These are phyloP conservation scores for Capromys pilorides DNA, from an alignment of 2,797 vertebrate genomes.

Conservation along the genomic window DNA sequence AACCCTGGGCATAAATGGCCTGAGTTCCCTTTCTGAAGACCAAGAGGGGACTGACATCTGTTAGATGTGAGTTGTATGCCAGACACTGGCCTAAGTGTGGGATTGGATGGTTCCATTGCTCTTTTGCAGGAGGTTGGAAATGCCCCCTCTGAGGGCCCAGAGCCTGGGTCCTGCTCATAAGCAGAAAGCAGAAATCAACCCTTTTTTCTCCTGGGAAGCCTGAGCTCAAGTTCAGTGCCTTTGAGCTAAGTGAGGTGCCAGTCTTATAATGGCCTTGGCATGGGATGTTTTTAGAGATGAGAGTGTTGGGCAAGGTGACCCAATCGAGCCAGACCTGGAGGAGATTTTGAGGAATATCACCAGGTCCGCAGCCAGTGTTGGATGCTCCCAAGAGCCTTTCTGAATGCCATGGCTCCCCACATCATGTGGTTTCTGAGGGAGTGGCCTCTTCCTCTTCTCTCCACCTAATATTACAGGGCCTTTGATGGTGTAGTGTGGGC, in stretches of 20 bases:
- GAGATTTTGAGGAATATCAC: not conserved
- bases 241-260: not conserved
- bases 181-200: not conserved
- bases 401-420: not conserved
- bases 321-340: not conserved
- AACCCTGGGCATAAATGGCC: not conserved
- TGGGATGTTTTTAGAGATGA: not conserved
- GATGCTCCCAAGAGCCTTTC: not conserved
- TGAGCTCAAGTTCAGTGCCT: not conserved
- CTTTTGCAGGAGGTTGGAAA: not conserved
- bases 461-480: rapidly evolving
- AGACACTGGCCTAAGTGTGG: rapidly evolving
- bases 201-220: not conserved
- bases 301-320: not conserved
- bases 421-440: not conserved
- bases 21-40: not conserved
- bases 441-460: not conserved
- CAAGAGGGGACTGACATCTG: rapidly evolving
- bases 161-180: not conserved
- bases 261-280: not conserved
- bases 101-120: not conserved
- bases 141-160: not conserved
- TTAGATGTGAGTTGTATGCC: not conserved
- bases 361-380: not conserved
- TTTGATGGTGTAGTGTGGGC: not conserved